These are phyloP conservation scores for Macrobrachium rosenbergii DNA, from an alignment of 1,140 invertebrate genomes.

Conservation along the genomic window DNA sequence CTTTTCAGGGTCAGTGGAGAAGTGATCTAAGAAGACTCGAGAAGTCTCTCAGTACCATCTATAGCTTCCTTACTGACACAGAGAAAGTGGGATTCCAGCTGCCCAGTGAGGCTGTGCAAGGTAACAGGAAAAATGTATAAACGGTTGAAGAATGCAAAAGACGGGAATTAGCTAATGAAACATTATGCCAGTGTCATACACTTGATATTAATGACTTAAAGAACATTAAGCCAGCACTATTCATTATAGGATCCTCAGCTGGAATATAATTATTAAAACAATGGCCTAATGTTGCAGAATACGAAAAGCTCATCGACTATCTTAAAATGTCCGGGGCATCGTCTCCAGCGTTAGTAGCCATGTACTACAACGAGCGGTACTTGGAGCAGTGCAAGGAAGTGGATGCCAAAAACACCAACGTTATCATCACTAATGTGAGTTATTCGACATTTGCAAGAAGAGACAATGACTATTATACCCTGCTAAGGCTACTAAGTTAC, in stretches of 20 bases:
- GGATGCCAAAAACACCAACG: neutral
- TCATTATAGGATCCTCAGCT: neutral
- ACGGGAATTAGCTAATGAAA: no score
- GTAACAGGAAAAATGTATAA: neutral
- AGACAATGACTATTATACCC: no score
- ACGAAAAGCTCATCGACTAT: constrained; percentile 13
- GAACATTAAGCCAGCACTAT: no score
- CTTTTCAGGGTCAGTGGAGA: constrained; percentile 13
- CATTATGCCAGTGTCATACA: no score
- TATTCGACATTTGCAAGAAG: no score
- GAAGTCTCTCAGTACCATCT: neutral
- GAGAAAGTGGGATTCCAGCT: constrained; percentile 32
- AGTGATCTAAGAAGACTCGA: constrained; percentile 12
- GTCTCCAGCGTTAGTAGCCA: constrained; percentile 22
- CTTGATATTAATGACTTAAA: no score
- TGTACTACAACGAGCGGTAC: constrained; percentile 39
- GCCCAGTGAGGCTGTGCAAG: constrained; percentile 14
- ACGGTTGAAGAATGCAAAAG: neutral
- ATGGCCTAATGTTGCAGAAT: neutral
- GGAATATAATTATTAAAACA: no score
- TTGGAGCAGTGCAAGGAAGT: constrained; percentile 19
- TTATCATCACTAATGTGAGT: constrained; percentile 45
- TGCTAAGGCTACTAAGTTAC: no score
- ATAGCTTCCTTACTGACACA: constrained; percentile 31
- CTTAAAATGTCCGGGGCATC: constrained; percentile 34